A percentile compares a stretch with the other conserved stretches of the same genome.
Evolutionary conservation across 2,113 vertebrate species (phyloP).

Genomic region (Myrmecobius fasciatus): DNA sequence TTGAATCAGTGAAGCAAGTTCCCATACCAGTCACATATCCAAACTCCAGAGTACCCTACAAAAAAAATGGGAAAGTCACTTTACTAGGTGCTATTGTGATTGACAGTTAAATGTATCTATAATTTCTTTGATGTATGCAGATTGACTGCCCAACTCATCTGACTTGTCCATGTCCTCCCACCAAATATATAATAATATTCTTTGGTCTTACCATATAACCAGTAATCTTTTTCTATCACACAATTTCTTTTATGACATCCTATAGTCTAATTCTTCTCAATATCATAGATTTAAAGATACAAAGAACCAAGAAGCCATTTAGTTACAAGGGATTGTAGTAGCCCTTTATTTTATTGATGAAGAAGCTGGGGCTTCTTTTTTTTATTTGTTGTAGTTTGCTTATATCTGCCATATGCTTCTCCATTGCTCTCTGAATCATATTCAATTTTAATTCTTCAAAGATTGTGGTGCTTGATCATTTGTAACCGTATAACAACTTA

Average conservation of each 20-base stretch:
- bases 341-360: neutral
- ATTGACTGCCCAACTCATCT: neutral
- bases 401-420: neutral
- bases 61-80: neutral
- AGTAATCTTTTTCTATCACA: neutral
- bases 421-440: too few species aligned
- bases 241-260: too few species aligned
- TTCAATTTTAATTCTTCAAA: neutral
- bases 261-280: neutral
- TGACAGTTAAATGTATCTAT: neutral
- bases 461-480: neutral
- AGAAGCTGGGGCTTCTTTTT: neutral
- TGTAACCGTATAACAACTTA: neutral
- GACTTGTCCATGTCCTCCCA: neutral
- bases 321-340: neutral
- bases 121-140: neutral
- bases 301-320: neutral
- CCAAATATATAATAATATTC: neutral
- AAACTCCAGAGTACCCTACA: neutral
- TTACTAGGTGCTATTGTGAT: neutral
- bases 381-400: neutral
- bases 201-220: neutral
- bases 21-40: neutral
- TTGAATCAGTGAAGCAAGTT: neutral
- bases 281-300: neutral